Percentiles rank a stretch among this genome's conserved stretches.
Conservation (phyloP, 2,113 vertebrate genomes). For the Probosciger aterrimus region DNA sequence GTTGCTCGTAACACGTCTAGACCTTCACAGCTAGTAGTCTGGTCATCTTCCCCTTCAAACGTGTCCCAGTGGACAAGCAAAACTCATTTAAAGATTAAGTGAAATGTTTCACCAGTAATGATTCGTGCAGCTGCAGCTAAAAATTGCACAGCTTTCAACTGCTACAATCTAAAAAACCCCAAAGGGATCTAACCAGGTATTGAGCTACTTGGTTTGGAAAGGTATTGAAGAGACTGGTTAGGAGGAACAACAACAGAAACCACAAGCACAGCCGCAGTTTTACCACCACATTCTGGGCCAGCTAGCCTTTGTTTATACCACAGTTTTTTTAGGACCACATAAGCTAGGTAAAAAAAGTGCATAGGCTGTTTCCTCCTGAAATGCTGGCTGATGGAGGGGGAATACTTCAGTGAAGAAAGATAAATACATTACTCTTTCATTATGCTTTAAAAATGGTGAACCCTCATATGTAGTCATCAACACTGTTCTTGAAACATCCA, state of each 20-base stretch:
- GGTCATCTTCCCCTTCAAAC: not conserved
- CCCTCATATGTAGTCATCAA: not conserved
- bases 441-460: not conserved
- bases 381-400: accelerated
- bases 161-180: not conserved
- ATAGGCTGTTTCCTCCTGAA: not conserved
- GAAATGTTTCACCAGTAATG: not conserved
- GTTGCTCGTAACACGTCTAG: not conserved
- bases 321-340: not conserved
- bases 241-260: not conserved
- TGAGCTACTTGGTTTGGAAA: not conserved
- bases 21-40: not conserved
- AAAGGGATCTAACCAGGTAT: not conserved
- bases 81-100: not conserved
- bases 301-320: not conserved
- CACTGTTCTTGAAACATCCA: not conserved
- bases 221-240: not conserved
- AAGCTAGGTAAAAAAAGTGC: not conserved
- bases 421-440: not conserved
- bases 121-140: not conserved
- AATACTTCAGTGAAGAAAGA: not conserved
- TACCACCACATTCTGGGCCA: not conserved
- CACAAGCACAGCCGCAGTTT: not conserved
- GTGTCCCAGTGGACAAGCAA: not conserved
- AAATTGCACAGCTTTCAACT: not conserved